A percentile compares a stretch with the other conserved stretches of the same genome.
Conservation (phyloP, 2,113 vertebrate genomes). For the Dicentrarchus labrax region DNA sequence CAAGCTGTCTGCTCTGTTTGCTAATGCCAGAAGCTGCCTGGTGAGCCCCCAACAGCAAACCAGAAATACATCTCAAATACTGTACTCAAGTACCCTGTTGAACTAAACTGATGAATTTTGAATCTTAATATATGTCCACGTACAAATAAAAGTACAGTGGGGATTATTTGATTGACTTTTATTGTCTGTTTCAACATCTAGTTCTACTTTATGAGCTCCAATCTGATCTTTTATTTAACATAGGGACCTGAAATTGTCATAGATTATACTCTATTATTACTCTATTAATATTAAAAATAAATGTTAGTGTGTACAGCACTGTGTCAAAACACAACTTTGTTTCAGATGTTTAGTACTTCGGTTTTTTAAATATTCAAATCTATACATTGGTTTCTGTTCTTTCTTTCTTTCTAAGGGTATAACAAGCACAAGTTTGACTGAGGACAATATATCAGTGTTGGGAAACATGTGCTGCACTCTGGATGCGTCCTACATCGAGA, state of each 20-base stretch:
- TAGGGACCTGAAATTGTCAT: neutral
- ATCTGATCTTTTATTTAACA: neutral
- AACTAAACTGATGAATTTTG: too few relatives aligned
- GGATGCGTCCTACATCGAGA: conserved; percentile 66
- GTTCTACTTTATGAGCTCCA: neutral
- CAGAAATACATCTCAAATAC: neutral
- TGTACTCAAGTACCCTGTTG: neutral
- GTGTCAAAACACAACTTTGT: too few relatives aligned
- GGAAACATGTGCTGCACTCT: conserved; percentile 83
- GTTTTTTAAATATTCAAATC: neutral
- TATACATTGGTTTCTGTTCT: neutral
- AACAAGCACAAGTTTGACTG: conserved; percentile 64
- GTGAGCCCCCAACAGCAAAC: conserved; percentile 58
- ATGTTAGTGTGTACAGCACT: neutral
- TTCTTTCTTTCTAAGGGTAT: conserved; percentile 67
- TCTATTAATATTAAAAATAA: neutral
- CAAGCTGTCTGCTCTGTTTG: conserved; percentile 63
- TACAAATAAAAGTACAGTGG: neutral
- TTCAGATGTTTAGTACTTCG: neutral
- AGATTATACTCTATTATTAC: neutral
- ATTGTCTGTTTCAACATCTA: neutral
- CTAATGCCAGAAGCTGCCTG: conserved; percentile 75
- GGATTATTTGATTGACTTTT: neutral
- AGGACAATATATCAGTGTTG: conserved; percentile 69
- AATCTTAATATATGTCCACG: too few relatives aligned